Evolutionary conservation across 2,888 invertebrate genomes (phyloP), one percentile per base, ranked within the genome.

Genomic region (Caenorhabditis virilis): DNA sequence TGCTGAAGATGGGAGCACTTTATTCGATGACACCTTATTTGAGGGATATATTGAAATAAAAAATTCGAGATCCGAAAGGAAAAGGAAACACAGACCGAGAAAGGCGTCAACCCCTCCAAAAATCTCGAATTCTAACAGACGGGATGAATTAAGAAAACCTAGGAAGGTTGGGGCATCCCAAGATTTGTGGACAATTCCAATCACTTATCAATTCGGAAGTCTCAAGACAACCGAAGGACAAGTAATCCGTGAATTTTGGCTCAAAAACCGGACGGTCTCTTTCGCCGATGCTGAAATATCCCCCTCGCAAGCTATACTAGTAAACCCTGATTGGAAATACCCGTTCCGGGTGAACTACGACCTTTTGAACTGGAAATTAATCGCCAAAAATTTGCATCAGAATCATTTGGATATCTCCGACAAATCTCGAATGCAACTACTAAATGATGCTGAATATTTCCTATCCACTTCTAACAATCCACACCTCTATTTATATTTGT

Each of bases 301-400:
- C 0, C 60, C 77, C 7, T 66, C 61, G 7, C 74, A 79, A 22
- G 74, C 78, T 18, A 57, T 82, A 13, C 58, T 82, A 13, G 78
- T 74, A 4, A 82, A 82, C 61, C 82, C 82, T 1, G 77, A 82
- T 30, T 82, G 79, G 78, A 63, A 77, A 9, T 82, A 75, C 52
- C 78, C 82, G 15, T 80, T 72, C 50, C 68, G 78, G 30, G 79
- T 82, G 39, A 82, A 82, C 43, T 82, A 82, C 52, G 82, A 82
- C 56, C 46, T 72, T 18, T 51, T 71, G 27, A 82, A 82, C 49
- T 82, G 82, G 82, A 76, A 72, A 36, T 57, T 82, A 53, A 27
- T 82, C 1, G 80, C 81, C 11, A 63, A 74, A 78, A 52, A 45
- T 49, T 58, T 80, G 9, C 73, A 78, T 49, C 72, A 69, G 30